These are phyloP conservation scores for Apamea epomidion DNA, from an alignment of 2,888 invertebrate species.

Conservation along the genomic window DNA sequence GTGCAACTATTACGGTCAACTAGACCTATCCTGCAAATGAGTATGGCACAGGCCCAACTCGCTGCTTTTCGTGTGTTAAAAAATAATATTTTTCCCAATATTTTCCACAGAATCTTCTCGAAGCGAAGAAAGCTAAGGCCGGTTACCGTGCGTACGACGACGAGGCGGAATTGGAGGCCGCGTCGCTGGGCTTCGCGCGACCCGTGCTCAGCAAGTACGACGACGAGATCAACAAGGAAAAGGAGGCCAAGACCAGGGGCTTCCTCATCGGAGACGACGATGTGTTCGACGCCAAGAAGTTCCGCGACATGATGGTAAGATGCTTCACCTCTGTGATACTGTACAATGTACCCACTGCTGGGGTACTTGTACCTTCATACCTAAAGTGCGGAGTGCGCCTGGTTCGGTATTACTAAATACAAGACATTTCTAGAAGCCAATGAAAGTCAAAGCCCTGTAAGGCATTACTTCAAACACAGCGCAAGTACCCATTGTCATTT, in stretches of 20 bases:
- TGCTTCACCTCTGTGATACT: background rate
- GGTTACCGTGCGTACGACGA: conserved; percentile 97
- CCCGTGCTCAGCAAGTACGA: conserved; percentile 97
- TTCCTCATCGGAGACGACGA: conserved; percentile 95
- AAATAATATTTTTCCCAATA: background rate
- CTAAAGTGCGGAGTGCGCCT: too few relatives aligned
- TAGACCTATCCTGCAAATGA: background rate
- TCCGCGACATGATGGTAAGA: conserved; percentile 84
- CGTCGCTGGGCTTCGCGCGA: conserved; percentile 91
- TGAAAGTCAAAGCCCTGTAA: background rate
- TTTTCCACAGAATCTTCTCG: conserved; percentile 92
- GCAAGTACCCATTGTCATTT: too few relatives aligned
- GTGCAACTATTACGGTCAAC: too few relatives aligned
- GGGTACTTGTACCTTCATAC: too few relatives aligned
- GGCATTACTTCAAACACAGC: background rate
- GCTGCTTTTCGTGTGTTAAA: background rate
- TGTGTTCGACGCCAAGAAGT: conserved; percentile 89
- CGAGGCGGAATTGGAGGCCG: conserved; percentile 93
- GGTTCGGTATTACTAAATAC: background rate
- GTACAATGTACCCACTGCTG: background rate
- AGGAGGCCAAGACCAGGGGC: conserved; percentile 90
- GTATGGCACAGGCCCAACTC: too few relatives aligned
- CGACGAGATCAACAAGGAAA: conserved; percentile 94
- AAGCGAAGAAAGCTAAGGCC: conserved; percentile 95
- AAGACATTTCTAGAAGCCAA: background rate